Evolutionary conservation across 1,140 invertebrate species (phyloP).

Genomic region (Vanessa tameamea): DNA sequence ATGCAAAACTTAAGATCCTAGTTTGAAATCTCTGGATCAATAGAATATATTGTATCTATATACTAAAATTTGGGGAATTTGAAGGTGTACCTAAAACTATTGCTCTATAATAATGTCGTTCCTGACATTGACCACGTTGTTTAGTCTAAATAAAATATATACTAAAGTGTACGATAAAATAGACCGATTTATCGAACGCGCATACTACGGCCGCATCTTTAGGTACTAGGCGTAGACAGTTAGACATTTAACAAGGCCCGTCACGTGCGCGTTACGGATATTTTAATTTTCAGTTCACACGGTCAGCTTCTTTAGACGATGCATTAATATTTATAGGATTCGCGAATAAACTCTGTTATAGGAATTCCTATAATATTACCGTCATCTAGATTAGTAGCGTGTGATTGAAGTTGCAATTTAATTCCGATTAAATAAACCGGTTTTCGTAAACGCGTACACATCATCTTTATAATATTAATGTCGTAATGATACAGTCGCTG

Average conservation of each 20-base stretch:
- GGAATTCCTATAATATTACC: constrained; percentile 34
- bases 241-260: constrained; percentile 43
- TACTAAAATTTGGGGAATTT: no score
- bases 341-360: constrained; percentile 37
- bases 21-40: no score
- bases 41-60: no score
- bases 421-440: no score
- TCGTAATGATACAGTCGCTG: no score
- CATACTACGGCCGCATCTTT: constrained; percentile 7
- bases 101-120: no score
- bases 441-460: no score
- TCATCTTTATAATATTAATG: no score
- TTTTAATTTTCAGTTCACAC: constrained; percentile 75
- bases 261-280: constrained; percentile 60
- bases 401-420: neutral
- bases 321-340: constrained; percentile 63
- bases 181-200: constrained; percentile 22
- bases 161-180: neutral
- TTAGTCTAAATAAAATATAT: no score
- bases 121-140: no score
- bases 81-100: no score
- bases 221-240: constrained; percentile 29
- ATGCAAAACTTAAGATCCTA: no score
- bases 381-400: constrained; percentile 22
- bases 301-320: constrained; percentile 54